Conservation (phyloP, 2,797 vertebrate species). For the Darevskia nairensis region DNA sequence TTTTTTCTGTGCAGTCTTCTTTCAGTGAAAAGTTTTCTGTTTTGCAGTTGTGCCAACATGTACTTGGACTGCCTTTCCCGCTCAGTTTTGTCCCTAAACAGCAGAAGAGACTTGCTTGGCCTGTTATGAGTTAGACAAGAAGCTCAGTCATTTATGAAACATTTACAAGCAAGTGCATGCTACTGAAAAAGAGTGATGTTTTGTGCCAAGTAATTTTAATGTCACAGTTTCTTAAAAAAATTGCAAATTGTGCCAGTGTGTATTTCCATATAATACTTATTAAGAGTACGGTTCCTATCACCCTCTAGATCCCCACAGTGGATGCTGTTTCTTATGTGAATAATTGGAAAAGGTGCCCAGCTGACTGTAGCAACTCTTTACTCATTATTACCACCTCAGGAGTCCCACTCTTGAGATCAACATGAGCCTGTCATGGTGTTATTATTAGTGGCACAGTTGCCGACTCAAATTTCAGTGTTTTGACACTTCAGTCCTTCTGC, state of each 20-base stretch:
- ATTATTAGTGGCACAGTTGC: conserved; percentile 6
- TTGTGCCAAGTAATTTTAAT: conserved; percentile 29
- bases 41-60: neutral
- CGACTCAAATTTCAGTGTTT: conserved; percentile 43
- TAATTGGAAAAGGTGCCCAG: conserved; percentile 47
- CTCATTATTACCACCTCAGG: conserved; percentile 7
- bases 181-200: conserved; percentile 39
- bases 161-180: neutral
- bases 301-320: conserved; percentile 14
- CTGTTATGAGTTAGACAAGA: neutral
- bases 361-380: conserved; percentile 33
- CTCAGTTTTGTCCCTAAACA: neutral
- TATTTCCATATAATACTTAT: conserved; percentile 12
- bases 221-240: conserved; percentile 24
- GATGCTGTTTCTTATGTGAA: conserved; percentile 13
- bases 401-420: conserved; percentile 35
- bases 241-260: conserved; percentile 8
- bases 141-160: neutral
- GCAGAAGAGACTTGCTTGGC: neutral
- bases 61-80: neutral
- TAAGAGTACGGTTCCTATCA: neutral
- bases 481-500: conserved; percentile 35
- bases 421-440: neutral
- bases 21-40: neutral
- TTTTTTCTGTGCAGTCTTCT: conserved; percentile 35